Evolutionary conservation across 2,797 vertebrate species (phyloP), one percentile per base, ranked within the genome.

Genomic region (Sebastes wilsoni): DNA sequence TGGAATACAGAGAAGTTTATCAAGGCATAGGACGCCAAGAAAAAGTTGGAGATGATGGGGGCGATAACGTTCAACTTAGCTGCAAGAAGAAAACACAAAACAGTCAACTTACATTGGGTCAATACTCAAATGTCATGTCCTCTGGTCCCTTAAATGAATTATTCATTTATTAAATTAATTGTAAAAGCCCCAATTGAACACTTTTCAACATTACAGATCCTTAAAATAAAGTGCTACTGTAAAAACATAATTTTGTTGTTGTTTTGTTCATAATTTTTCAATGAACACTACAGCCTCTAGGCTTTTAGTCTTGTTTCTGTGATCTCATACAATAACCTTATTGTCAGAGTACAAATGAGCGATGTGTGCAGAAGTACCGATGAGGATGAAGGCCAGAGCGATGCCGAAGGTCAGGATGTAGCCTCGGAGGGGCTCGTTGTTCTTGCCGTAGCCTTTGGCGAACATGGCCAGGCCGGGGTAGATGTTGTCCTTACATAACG

Each of bases 1-100:
- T 99, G 98, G 93, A 99, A 99, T 86, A 99, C 98, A 0, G 98
- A 99, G 93, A 99, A 99, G 94, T 99, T 99, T 93, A 99, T 99
- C 94, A 99, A 93, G 68, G 98, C 98, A 34, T 99, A 99, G 1
- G 98, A 99, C 2, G 98, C 97, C 96, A 99, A 92, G 95, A 99
- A 99, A 89, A 99, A 99, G 91, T 99, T 99, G 71, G 98, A 99
- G 94, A 99, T 99, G 94, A 99, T 99, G 69, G 98, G 98, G 79
- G 98, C 98, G 60, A 99, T 99, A 36, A 96, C 65, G 72, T 99
- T 99, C 91, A 99, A 84, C 93, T 99, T 68, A 9, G 97, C 98
- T 99, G 90, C 11, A 89, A 78, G 28, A 54, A 56, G 6, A 82
- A 88, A 77, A 76, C 2, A 79, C 2, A 7, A 32, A 62, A 52